Evolutionary conservation across 2,888 invertebrate genomes (phyloP).

Genomic region (Drosophila pseudotalamancana): DNA sequence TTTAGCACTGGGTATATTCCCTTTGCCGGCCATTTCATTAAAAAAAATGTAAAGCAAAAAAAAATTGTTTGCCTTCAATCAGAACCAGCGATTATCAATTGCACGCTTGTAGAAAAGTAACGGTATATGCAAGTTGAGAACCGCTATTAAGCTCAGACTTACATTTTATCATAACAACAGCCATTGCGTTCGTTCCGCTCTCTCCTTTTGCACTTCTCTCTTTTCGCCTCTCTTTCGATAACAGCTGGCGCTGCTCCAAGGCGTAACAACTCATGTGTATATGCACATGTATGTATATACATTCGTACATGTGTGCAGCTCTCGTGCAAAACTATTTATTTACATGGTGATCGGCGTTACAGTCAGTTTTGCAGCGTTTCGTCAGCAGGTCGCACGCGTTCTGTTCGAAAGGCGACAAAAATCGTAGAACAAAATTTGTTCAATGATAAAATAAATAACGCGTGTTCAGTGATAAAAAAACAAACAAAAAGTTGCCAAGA

Average conservation of each 20-base stretch:
- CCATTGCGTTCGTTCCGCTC: slow-evolving; percentile 10
- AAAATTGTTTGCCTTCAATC: no score
- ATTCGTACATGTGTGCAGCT: neutral
- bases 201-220: neutral
- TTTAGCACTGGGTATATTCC: neutral
- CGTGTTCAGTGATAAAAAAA: slow-evolving; percentile 47
- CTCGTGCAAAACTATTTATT: slow-evolving; percentile 62
- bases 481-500: neutral
- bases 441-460: slow-evolving; percentile 57
- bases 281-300: neutral
- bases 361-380: slow-evolving; percentile 50
- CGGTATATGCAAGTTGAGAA: slow-evolving; percentile 13
- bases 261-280: slow-evolving; percentile 25
- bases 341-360: slow-evolving; percentile 58
- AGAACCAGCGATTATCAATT: no score
- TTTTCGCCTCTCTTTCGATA: slow-evolving; percentile 10
- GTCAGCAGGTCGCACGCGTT: slow-evolving; percentile 26
- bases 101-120: neutral
- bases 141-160: slow-evolving; percentile 7
- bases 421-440: slow-evolving; percentile 11
- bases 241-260: slow-evolving; percentile 38
- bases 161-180: slow-evolving; percentile 33
- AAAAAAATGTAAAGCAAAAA: neutral
- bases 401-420: slow-evolving; percentile 6
- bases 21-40: neutral